phyloP scores from a whole-genome alignment of 2,113 vertebrate genomes.

The Melanotaenia duboulayi region DNA sequence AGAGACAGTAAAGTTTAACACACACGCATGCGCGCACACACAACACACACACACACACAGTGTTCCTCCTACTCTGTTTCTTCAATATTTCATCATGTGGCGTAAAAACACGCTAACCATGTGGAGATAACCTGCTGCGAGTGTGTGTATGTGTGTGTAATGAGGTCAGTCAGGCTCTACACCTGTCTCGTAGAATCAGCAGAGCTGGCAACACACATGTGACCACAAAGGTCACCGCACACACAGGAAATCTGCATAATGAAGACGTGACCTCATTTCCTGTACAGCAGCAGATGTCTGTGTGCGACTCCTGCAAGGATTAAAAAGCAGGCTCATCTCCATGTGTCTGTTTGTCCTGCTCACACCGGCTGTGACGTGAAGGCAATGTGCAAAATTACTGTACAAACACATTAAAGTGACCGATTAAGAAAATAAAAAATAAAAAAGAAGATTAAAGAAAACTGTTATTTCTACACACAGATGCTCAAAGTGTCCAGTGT shows the following conservation, averaged over 20 bases:
- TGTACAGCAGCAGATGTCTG: conserved; percentile 30
- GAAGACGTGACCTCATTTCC: conserved; percentile 47
- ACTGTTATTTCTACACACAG: too few species aligned
- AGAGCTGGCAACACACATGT: conserved; percentile 8
- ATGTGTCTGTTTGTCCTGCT: not conserved
- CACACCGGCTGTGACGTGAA: not conserved
- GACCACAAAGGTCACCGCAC: conserved; percentile 4
- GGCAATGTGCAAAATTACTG: not conserved
- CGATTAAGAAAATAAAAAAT: not conserved
- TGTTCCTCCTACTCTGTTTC: conserved; percentile 65
- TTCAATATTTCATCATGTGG: conserved; percentile 80
- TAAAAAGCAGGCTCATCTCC: conserved; percentile 15
- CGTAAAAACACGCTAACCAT: conserved; percentile 72
- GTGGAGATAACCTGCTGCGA: conserved; percentile 71
- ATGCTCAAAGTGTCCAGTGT: not conserved
- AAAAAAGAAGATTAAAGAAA: not conserved
- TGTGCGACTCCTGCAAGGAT: conserved; percentile 35
- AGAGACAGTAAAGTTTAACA: conserved; percentile 73
- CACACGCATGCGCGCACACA: conserved; percentile 17
- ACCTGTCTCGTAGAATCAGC: conserved; percentile 47
- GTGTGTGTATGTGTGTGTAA: conserved; percentile 36
- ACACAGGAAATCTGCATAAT: conserved; percentile 48
- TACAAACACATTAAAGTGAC: not conserved
- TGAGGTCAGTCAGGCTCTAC: conserved; percentile 44
- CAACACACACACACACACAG: conserved; percentile 23